Evolutionary conservation across 2,797 vertebrate genomes (phyloP).

Genomic region (Hippopotamyrus pictus): DNA sequence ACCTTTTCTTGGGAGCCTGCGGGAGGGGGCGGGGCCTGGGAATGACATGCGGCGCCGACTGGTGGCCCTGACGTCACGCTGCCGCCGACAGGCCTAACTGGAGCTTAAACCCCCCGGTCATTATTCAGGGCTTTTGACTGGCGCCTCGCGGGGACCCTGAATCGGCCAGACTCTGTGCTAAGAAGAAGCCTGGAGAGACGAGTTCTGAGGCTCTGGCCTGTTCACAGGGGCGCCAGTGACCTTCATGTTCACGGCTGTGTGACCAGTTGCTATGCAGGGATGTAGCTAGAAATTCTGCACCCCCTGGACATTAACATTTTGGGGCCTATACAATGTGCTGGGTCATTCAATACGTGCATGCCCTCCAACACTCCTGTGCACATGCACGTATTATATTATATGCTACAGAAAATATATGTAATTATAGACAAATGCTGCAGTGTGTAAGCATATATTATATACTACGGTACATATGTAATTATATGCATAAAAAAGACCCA

Average conservation of each 20-base stretch:
- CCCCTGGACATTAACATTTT: background rate
- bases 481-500: background rate
- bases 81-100: conserved; percentile 42
- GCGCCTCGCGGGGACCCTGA: background rate
- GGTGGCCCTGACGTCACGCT: conserved; percentile 60
- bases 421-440: background rate
- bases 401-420: background rate
- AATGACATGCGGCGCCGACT: conserved; percentile 57
- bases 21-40: conserved; percentile 36
- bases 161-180: background rate
- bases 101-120: conserved; percentile 47
- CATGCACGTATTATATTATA: background rate
- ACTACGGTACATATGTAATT: background rate
- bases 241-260: background rate
- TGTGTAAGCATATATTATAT: background rate
- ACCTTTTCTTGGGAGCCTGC: conserved; percentile 64
- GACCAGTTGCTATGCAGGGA: background rate
- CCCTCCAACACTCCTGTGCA: background rate
- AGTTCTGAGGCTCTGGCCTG: background rate
- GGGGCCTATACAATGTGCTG: background rate
- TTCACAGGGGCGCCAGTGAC: background rate
- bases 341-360: background rate
- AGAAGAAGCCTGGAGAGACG: background rate
- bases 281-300: background rate
- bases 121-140: conserved; percentile 45